Conservation (phyloP, 2,113 vertebrate genomes). For the Falcunculus frontatus region DNA sequence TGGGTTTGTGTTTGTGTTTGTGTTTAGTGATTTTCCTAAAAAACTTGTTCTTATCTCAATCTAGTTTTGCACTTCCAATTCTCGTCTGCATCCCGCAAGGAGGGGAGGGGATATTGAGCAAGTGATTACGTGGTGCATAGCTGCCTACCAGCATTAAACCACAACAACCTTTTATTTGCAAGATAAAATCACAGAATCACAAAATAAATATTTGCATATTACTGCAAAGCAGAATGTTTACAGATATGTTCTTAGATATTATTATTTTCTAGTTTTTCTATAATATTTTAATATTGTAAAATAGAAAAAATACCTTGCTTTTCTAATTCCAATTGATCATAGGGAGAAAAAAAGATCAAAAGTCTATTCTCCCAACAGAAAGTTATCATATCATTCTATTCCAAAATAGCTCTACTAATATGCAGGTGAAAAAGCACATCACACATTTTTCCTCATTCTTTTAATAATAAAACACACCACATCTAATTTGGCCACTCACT, state of each 20-base stretch:
- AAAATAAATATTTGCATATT: neutral
- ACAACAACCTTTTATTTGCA: rapidly evolving
- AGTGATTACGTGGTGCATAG: neutral
- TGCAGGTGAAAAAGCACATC: neutral
- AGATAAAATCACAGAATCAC: neutral
- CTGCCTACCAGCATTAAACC: neutral
- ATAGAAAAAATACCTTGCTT: neutral
- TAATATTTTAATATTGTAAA: neutral
- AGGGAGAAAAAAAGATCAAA: too few species aligned
- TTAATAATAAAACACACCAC: neutral
- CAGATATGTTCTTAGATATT: neutral
- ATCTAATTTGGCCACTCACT: neutral
- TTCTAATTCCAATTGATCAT: neutral
- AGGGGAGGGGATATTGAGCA: neutral
- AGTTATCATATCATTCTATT: neutral
- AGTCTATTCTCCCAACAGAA: neutral
- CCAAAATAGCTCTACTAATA: neutral
- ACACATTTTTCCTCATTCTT: neutral
- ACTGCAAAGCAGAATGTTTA: neutral
- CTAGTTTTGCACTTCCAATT: neutral
- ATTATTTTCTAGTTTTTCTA: neutral
- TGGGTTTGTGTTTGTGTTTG: neutral
- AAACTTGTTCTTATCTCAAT: neutral
- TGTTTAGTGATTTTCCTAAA: neutral
- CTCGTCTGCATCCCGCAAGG: rapidly evolving